phyloP scores from a whole-genome alignment of 2,797 vertebrate genomes.

The Enteromius argenteus region DNA sequence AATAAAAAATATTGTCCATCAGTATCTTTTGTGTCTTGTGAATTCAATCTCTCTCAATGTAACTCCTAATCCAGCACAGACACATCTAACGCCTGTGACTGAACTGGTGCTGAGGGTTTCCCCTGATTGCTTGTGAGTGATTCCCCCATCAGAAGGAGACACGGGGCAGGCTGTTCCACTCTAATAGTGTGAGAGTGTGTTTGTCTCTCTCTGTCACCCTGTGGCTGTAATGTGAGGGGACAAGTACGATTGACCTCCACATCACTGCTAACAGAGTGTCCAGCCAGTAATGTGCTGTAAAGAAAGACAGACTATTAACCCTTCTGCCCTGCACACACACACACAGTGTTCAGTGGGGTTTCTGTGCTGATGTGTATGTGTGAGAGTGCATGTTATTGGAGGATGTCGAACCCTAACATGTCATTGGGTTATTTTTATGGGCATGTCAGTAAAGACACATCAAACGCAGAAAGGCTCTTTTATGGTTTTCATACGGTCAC shows the following conservation, averaged over 20 bases:
- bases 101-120: conserved; percentile 48
- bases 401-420: conserved; percentile 66
- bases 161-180: conserved; percentile 44
- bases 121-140: conserved; percentile 57
- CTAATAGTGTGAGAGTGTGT: conserved; percentile 58
- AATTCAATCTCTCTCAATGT: background rate
- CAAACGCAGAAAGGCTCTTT: conserved; percentile 50
- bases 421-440: conserved; percentile 65
- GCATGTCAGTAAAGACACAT: conserved; percentile 56
- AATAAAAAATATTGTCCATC: conserved; percentile 4
- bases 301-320: conserved; percentile 82
- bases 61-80: background rate
- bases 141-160: conserved; percentile 54
- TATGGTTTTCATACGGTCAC: conserved; percentile 66
- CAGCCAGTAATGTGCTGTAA: conserved; percentile 75
- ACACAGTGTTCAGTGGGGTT: conserved; percentile 25
- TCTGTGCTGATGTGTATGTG: conserved; percentile 37
- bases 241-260: conserved; percentile 75
- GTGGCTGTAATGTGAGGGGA: conserved; percentile 78
- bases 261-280: conserved; percentile 79
- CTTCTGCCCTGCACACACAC: conserved; percentile 61
- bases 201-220: conserved; percentile 72
- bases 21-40: background rate
- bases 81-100: conserved; percentile 27
- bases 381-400: conserved; percentile 35